These are phyloP conservation scores for Synergus gifuensis DNA, from an alignment of 2,888 invertebrate species.

Conservation along the genomic window DNA sequence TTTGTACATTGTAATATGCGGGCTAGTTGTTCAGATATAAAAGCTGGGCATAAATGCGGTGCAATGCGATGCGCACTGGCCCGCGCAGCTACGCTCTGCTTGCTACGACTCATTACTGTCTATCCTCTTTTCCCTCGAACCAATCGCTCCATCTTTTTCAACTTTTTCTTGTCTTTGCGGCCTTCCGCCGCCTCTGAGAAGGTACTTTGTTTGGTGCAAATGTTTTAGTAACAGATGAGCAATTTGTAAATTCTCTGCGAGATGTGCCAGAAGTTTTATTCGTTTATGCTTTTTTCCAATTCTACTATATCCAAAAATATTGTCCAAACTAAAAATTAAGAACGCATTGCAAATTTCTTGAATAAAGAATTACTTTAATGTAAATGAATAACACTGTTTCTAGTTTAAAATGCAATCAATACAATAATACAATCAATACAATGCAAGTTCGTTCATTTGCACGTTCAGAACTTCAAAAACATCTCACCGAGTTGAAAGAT, in stretches of 20 bases:
- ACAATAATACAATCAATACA: too few species aligned
- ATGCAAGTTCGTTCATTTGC: too few species aligned
- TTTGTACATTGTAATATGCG: conserved; percentile 33
- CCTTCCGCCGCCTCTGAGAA: conserved; percentile 33
- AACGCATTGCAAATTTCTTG: too few species aligned
- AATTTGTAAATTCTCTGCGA: not conserved
- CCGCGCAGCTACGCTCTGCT: conserved; percentile 62
- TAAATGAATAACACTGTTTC: too few species aligned
- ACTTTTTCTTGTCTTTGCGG: conserved; percentile 44
- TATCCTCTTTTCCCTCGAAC: conserved; percentile 47
- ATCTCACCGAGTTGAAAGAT: not conserved
- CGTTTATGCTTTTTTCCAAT: too few species aligned
- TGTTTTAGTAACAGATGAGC: not conserved
- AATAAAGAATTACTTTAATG: too few species aligned
- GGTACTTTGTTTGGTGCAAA: not conserved
- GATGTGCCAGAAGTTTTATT: too few species aligned
- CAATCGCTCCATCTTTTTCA: conserved; percentile 28
- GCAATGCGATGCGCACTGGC: conserved; percentile 59
- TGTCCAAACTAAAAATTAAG: too few species aligned
- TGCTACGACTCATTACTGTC: conserved; percentile 57
- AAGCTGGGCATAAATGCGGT: conserved; percentile 51
- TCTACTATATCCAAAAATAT: too few species aligned
- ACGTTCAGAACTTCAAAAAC: too few species aligned
- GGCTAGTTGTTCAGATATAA: conserved; percentile 50
- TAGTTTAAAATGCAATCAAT: too few species aligned